These are phyloP conservation scores for Noctilio leporinus DNA, from an alignment of 2,113 vertebrate genomes.

Conservation along the genomic window DNA sequence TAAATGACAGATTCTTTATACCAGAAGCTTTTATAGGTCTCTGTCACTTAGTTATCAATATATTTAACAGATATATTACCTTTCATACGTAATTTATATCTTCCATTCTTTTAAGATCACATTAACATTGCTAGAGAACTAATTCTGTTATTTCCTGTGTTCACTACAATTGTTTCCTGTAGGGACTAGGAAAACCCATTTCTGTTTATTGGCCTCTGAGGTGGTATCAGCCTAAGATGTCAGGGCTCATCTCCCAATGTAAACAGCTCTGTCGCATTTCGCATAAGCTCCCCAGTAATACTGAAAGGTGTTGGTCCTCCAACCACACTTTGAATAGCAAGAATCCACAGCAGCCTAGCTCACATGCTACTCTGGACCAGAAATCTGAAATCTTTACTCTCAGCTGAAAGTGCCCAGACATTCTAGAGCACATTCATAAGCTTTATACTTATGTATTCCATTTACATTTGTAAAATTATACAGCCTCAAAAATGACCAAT, in stretches of 20 bases:
- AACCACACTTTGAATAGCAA: not conserved
- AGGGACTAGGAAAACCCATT: not conserved
- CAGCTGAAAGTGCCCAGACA: not conserved
- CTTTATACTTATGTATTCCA: not conserved
- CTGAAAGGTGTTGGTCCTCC: not conserved
- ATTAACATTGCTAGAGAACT: not conserved
- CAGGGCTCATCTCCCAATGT: not conserved
- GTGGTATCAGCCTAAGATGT: not conserved
- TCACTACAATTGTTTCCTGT: not conserved
- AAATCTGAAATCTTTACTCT: not conserved
- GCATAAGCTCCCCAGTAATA: not conserved
- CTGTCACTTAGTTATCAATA: not conserved
- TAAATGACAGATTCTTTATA: not conserved
- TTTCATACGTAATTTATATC: not conserved
- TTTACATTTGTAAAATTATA: not conserved
- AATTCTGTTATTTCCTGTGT: not conserved
- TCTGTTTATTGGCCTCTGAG: not conserved
- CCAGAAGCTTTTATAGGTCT: not conserved
- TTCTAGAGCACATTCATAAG: not conserved
- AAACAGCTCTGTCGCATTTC: not conserved
- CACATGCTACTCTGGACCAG: not conserved
- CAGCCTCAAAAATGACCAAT: not conserved
- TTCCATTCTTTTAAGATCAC: not conserved
- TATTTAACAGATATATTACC: not conserved
- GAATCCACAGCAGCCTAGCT: not conserved